These are phyloP conservation scores for Oligia fasciuncula DNA, from an alignment of 2,888 invertebrate genomes.

Conservation along the genomic window DNA sequence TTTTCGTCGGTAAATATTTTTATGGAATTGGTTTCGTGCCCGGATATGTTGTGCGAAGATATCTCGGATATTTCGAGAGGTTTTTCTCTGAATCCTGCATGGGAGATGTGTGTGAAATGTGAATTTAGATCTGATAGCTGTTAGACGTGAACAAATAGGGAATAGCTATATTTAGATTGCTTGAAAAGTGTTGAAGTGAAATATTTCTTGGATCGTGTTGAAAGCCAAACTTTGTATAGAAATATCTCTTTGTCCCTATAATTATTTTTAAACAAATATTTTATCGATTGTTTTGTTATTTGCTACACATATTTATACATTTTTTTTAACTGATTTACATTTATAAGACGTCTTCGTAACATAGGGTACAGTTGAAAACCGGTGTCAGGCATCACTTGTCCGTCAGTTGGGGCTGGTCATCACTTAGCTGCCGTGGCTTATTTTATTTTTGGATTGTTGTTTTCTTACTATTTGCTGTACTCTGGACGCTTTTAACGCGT, in stretches of 20 bases:
- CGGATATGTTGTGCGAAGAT: constrained; percentile 6
- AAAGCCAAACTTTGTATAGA: not conserved
- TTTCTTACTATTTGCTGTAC: too few relatives aligned
- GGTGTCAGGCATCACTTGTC: not conserved
- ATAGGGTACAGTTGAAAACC: not conserved
- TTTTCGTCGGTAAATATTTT: constrained; percentile 55
- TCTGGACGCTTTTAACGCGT: too few relatives aligned
- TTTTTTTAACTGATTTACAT: not conserved
- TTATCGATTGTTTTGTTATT: too few relatives aligned
- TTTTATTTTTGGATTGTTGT: too few relatives aligned
- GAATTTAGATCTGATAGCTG: constrained; percentile 9
- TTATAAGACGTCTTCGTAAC: not conserved
- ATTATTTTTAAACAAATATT: not conserved
- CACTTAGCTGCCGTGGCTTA: too few relatives aligned
- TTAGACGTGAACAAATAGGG: not conserved
- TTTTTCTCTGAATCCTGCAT: constrained; percentile 18
- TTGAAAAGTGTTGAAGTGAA: not conserved
- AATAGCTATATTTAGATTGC: not conserved
- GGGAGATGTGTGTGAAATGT: constrained; percentile 10
- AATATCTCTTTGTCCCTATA: not conserved
- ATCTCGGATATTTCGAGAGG: constrained; percentile 5
- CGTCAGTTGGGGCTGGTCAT: too few relatives aligned
- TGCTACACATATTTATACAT: too few relatives aligned
- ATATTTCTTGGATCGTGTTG: not conserved
- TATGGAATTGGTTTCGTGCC: constrained; percentile 48